These are phyloP conservation scores for Andrena fulva DNA, from an alignment of 2,888 invertebrate genomes.

Conservation along the genomic window DNA sequence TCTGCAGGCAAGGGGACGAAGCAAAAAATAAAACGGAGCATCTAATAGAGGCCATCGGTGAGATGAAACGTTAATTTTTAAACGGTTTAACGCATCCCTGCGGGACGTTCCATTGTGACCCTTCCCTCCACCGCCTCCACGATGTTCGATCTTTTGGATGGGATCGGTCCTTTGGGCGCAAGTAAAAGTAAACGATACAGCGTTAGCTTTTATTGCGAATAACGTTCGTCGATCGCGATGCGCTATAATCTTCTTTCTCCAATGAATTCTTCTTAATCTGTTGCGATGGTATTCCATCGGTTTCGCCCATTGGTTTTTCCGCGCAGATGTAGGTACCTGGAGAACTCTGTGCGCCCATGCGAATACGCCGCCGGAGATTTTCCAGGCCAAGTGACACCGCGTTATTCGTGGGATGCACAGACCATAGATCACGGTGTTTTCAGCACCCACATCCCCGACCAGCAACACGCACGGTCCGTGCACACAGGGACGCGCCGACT, in stretches of 20 bases:
- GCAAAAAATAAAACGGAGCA: not conserved
- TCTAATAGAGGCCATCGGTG: not conserved
- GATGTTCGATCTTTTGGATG: conserved; percentile 46
- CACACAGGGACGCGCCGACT: conserved; percentile 67
- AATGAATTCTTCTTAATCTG: no score
- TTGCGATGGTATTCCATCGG: conserved; percentile 9
- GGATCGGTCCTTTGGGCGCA: conserved; percentile 39
- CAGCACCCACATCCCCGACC: conserved; percentile 44
- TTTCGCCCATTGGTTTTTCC: conserved; percentile 19
- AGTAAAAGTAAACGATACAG: conserved; percentile 11
- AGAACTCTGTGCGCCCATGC: conserved; percentile 21
- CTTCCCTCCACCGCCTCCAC: conserved; percentile 22
- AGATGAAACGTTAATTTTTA: conserved; percentile 45
- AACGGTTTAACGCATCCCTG: conserved; percentile 29
- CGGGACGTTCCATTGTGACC: conserved; percentile 34
- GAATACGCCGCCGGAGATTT: conserved; percentile 64
- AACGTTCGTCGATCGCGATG: conserved; percentile 2
- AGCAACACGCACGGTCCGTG: conserved; percentile 12
- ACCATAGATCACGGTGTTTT: conserved; percentile 71
- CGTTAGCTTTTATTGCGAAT: conserved; percentile 50
- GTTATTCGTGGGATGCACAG: conserved; percentile 63
- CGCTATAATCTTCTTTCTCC: not conserved
- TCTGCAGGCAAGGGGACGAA: not conserved
- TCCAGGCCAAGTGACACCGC: conserved; percentile 63
- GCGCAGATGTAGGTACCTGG: conserved; percentile 2